phyloP scores from a whole-genome alignment of 2,888 invertebrate species.

The Drosophila ezoana region DNA sequence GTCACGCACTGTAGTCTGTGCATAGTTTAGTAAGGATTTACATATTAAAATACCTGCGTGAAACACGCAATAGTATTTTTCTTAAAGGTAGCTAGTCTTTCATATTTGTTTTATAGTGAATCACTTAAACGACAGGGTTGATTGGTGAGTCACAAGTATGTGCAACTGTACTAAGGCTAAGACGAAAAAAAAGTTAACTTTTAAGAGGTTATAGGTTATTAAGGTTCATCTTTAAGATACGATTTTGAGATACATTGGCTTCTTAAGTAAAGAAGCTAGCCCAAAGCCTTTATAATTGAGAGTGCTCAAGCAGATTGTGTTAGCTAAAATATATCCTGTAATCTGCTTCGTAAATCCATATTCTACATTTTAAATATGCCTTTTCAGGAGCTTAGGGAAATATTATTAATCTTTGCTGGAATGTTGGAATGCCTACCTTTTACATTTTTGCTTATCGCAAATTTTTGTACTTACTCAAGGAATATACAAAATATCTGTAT shows the following conservation, averaged over 20 bases:
- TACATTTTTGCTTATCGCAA: constrained; percentile 9
- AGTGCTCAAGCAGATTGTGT: too few species aligned
- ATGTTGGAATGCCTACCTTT: too few species aligned
- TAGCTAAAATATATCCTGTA: too few species aligned
- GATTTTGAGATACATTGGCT: too few species aligned
- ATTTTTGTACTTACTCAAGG: constrained; percentile 2
- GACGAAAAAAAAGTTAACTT: not conserved
- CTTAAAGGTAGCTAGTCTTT: not conserved
- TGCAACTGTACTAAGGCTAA: not conserved
- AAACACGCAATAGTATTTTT: constrained; percentile 36
- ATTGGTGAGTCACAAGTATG: constrained; percentile 31
- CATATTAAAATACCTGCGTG: constrained; percentile 48
- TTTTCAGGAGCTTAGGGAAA: too few species aligned
- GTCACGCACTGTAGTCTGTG: constrained; percentile 44
- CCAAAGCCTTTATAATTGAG: too few species aligned
- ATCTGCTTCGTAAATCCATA: too few species aligned
- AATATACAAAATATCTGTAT: constrained; percentile 1
- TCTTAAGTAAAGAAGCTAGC: too few species aligned
- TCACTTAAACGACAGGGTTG: constrained; percentile 2
- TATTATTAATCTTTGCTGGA: too few species aligned
- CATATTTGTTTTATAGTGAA: not conserved
- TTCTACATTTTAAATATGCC: too few species aligned
- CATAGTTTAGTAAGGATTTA: constrained; percentile 29
- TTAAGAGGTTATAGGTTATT: too few species aligned
- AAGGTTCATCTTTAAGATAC: too few species aligned